Base-by-base conservation (phyloP, 92 coral and sea anemone genomes). In the Porites cylindrica region DNA sequence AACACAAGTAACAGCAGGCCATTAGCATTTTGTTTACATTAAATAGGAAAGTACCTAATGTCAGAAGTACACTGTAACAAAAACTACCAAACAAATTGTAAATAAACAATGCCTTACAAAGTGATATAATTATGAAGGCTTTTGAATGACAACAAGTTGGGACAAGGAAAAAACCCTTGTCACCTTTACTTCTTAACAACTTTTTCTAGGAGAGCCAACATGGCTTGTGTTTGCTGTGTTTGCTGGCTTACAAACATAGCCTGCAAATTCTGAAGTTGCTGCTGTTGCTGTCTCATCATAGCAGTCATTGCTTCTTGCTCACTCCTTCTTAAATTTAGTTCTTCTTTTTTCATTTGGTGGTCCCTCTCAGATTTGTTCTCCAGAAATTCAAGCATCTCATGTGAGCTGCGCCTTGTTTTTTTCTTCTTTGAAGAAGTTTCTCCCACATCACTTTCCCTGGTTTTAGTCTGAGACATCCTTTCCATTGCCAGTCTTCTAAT, bases 401-500 rank as follows among this genome's bases (percentile, higher is more conserved):
- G 20, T 32, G 91, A 72, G 38, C 91, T 65, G 51, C 77, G 81
- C 87, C 82, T 88, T 38, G 29, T 66, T 50, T 54, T 75, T 71
- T 80, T 76, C 53, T 47, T 86, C 50, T 84, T 80, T 43, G 75
- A 38, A 38, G 85, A 66, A 58, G 59, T 61, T 10, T 21, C 70
- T 21, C 67, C 58, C 17, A 61, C 65, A 23, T 72, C 79, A 47
- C 58, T 68, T 83, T 65, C 73, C 53, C 29, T 83, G 23, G 38
- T 71, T 12, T 53, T 20, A 11, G 76, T 71, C 47, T 71, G 73
- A 51, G 81, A 61, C 88, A 88, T 89, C 54, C 88, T 89, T 51
- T 89, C 88, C 92, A 83, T 82, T 20, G 92, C 92, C 65, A 82
- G 62, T 85, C 83, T 59, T 77, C 92, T 53, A 24, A 89, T 79